Conservation (phyloP, 2,797 vertebrate species). For the Amblyopsis hoosieri region DNA sequence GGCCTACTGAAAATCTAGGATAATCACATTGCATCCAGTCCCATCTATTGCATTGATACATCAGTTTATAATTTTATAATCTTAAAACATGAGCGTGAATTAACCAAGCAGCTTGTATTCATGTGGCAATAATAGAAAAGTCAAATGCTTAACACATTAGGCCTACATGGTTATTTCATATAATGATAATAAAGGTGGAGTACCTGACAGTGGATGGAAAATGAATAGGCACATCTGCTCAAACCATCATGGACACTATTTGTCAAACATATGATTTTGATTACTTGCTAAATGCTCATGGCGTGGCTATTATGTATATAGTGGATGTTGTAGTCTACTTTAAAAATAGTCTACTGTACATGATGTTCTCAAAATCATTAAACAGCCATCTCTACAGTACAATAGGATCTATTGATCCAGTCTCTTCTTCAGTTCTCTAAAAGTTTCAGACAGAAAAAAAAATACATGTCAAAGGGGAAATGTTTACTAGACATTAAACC, state of each 20-base stretch:
- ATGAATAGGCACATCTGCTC: too few species aligned
- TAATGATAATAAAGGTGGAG: too few species aligned
- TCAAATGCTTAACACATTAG: background rate
- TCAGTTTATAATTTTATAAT: conserved; percentile 23
- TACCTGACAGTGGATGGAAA: too few species aligned
- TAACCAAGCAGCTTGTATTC: background rate
- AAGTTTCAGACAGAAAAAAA: background rate
- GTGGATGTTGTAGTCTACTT: too few species aligned
- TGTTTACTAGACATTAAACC: conserved; percentile 16
- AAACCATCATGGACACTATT: too few species aligned
- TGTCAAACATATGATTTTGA: too few species aligned
- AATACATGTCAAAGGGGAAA: conserved; percentile 14
- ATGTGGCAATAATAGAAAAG: background rate
- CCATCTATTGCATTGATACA: conserved; percentile 31
- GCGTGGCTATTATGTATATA: too few species aligned
- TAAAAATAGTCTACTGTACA: too few species aligned
- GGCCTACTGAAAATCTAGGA: conserved; percentile 58
- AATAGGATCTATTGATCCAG: background rate
- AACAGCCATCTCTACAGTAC: too few species aligned
- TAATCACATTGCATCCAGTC: conserved; percentile 63
- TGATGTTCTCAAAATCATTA: too few species aligned
- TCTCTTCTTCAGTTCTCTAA: background rate
- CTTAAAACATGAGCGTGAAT: background rate
- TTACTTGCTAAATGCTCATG: too few species aligned
- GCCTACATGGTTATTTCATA: background rate